Percentiles rank a stretch among this genome's conserved stretches.
These are phyloP conservation scores for Harmothoe impar DNA, from an alignment of 2,888 invertebrate species.

Conservation along the genomic window DNA sequence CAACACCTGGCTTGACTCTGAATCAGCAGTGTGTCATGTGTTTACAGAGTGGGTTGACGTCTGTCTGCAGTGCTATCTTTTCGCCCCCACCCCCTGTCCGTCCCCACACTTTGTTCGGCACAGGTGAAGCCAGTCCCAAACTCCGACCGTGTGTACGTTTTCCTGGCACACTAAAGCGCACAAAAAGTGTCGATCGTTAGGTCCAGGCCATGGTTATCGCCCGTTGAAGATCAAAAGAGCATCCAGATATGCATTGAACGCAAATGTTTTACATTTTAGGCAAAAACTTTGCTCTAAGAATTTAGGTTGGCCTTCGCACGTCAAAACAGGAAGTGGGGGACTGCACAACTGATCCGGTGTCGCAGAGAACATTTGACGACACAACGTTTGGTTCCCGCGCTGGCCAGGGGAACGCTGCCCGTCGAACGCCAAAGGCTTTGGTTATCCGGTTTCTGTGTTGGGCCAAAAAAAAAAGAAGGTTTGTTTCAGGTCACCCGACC, in stretches of 20 bases:
- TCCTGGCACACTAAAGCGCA: background rate
- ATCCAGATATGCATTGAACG: background rate
- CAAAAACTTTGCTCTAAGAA: background rate
- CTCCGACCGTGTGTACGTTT: background rate
- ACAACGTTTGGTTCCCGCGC: background rate
- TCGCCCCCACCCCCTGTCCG: background rate
- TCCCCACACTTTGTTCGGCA: background rate
- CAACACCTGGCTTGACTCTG: background rate
- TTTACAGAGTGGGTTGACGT: conserved; percentile 2
- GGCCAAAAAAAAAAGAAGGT: too few relatives aligned
- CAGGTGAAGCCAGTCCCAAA: background rate
- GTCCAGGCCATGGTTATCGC: background rate
- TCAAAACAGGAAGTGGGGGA: conserved; percentile 53
- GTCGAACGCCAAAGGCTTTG: too few relatives aligned
- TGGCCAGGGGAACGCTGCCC: background rate
- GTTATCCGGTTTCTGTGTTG: background rate
- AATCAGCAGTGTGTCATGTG: background rate
- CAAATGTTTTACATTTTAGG: background rate
- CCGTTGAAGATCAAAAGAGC: background rate
- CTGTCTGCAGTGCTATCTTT: background rate
- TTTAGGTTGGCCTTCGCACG: conserved; percentile 16
- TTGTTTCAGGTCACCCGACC: too few relatives aligned
- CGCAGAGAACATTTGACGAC: background rate
- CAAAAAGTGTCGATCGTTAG: background rate
- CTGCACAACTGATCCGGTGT: conserved; percentile 43